Evolutionary conservation across 2,113 vertebrate species (phyloP).

Genomic region (Osmerus mordax): DNA sequence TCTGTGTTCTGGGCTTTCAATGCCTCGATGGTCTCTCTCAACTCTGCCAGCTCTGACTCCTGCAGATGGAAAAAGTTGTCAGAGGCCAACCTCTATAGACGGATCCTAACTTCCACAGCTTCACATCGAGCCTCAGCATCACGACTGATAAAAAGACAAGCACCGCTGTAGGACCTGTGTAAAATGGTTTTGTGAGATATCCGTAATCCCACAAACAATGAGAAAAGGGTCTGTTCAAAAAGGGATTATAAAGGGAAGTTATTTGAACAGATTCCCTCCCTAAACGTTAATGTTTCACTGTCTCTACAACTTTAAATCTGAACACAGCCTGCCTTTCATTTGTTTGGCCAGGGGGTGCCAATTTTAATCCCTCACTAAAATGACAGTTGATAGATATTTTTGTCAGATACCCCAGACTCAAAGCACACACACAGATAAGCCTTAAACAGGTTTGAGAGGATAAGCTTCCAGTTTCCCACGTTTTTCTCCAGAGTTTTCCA

Average conservation of each 20-base stretch:
- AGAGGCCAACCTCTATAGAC: not conserved
- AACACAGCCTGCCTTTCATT: not conserved
- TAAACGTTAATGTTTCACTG: too few relatives aligned
- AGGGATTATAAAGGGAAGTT: too few relatives aligned
- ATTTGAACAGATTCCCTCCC: too few relatives aligned
- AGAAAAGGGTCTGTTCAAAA: too few relatives aligned
- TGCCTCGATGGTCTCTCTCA: conserved; percentile 82
- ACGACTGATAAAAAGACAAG: too few relatives aligned
- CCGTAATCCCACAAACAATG: too few relatives aligned
- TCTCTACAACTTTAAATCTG: not conserved
- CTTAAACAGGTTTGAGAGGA: conserved; percentile 19
- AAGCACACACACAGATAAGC: conserved; percentile 17
- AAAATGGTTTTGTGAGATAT: too few relatives aligned
- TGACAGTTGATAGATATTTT: conserved; percentile 12
- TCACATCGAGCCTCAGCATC: too few relatives aligned
- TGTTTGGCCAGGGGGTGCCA: not conserved
- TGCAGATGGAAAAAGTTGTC: conserved; percentile 28
- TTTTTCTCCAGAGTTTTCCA: conserved; percentile 21
- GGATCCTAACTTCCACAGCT: too few relatives aligned
- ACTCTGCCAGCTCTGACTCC: conserved; percentile 82
- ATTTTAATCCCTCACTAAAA: not conserved
- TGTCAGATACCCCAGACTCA: conserved; percentile 15
- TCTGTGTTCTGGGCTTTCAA: conserved; percentile 84
- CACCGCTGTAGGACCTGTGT: too few relatives aligned
- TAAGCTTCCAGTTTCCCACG: not conserved